Percentiles rank a stretch among this genome's conserved stretches.
Evolutionary conservation across 1,140 invertebrate genomes (phyloP).

Genomic region (Drosophila mojavensis): DNA sequence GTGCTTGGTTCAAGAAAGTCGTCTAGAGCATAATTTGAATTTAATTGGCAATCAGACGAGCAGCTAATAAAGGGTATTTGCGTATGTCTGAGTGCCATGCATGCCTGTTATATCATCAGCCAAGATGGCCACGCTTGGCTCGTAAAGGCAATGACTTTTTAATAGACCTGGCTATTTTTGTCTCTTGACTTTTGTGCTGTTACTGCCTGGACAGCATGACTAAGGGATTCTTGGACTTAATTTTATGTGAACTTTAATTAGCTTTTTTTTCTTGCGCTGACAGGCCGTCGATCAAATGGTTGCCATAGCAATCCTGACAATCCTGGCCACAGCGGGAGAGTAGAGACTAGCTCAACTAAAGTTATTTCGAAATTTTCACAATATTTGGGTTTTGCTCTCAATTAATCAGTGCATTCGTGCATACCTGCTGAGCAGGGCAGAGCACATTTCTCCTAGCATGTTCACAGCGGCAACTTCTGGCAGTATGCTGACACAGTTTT

Average conservation of each 20-base stretch:
- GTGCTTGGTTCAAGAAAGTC: too few relatives aligned
- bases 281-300: constrained; percentile 45
- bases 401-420: background rate
- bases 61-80: too few relatives aligned
- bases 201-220: constrained; percentile 40
- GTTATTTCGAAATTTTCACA: background rate
- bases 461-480: constrained; percentile 36
- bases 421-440: background rate
- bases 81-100: too few relatives aligned
- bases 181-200: constrained; percentile 19
- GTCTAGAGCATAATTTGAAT: too few relatives aligned
- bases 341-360: background rate
- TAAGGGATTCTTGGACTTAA: constrained; percentile 51
- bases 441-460: background rate
- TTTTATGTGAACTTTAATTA: constrained; percentile 63
- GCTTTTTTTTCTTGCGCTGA: constrained; percentile 40
- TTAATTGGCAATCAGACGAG: too few relatives aligned
- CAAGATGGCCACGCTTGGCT: background rate
- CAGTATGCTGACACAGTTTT: constrained; percentile 64
- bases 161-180: constrained; percentile 47
- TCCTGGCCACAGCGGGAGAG: background rate
- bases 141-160: constrained; percentile 46
- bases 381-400: background rate
- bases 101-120: too few relatives aligned
- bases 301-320: constrained; percentile 39